phyloP scores from a whole-genome alignment of 2,888 invertebrate species.

The Acronicta alni region DNA sequence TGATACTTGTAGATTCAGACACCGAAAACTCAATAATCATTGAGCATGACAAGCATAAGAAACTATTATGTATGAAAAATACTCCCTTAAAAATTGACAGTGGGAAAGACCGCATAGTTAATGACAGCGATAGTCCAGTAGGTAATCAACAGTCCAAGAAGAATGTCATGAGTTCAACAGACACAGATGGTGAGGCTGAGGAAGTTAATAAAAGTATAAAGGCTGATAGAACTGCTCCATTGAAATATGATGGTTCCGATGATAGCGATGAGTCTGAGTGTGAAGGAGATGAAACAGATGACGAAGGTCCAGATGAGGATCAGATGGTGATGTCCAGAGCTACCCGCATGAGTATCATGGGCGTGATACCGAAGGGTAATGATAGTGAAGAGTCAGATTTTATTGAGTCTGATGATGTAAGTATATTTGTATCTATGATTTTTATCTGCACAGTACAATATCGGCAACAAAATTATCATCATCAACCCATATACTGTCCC shows the following conservation, averaged over 20 bases:
- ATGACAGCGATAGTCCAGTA: constrained; percentile 44
- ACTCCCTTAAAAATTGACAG: constrained; percentile 75
- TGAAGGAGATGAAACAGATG: constrained; percentile 49
- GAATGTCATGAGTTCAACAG: not conserved
- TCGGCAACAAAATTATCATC: too few relatives aligned
- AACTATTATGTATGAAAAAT: constrained; percentile 74
- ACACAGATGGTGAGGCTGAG: constrained; percentile 9
- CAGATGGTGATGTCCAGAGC: constrained; percentile 83
- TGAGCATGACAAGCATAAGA: constrained; percentile 74
- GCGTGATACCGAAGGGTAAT: constrained; percentile 76
- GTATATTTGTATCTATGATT: constrained; percentile 37
- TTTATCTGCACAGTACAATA: not conserved
- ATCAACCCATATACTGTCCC: too few relatives aligned
- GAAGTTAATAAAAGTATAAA: constrained; percentile 12
- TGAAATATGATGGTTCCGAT: constrained; percentile 29
- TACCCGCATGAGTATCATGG: constrained; percentile 86
- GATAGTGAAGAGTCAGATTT: constrained; percentile 84
- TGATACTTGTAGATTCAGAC: constrained; percentile 79
- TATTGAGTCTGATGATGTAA: constrained; percentile 84
- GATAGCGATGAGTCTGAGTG: constrained; percentile 22
- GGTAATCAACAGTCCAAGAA: constrained; percentile 35
- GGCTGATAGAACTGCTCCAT: constrained; percentile 16
- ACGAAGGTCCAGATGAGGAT: constrained; percentile 78
- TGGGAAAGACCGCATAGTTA: constrained; percentile 25
- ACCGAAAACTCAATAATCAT: constrained; percentile 81